phyloP scores from a whole-genome alignment of 2,797 vertebrate genomes.

The Ispidina lecontei region DNA sequence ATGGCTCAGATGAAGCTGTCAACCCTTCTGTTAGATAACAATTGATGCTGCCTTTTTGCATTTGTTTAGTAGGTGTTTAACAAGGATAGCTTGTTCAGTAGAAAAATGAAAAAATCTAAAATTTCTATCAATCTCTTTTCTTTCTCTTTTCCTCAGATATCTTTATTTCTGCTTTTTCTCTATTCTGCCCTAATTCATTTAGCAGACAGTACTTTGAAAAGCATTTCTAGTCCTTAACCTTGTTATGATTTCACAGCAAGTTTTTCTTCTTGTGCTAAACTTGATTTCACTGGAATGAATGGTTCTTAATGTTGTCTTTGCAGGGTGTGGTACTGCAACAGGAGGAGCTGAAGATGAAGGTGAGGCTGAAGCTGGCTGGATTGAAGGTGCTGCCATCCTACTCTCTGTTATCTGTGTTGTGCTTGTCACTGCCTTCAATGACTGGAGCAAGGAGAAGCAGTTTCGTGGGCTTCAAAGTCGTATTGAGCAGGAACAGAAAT shows the following conservation, averaged over 20 bases:
- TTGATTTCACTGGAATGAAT: accelerated
- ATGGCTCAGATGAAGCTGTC: not conserved
- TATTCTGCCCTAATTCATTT: accelerated
- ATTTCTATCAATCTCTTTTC: not conserved
- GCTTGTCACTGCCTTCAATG: slow-evolving; percentile 97
- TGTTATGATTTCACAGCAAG: not conserved
- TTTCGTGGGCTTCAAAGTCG: slow-evolving; percentile 96
- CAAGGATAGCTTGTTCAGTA: not conserved
- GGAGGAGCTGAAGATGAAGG: slow-evolving; percentile 90
- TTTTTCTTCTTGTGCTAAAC: not conserved
- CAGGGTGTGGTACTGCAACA: slow-evolving; percentile 86
- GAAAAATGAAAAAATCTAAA: not conserved
- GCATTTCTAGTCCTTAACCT: not conserved
- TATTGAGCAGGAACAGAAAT: slow-evolving; percentile 98
- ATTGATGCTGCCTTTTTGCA: accelerated
- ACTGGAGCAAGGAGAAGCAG: slow-evolving; percentile 99
- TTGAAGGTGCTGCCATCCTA: slow-evolving; percentile 95
- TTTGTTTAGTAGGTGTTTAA: not conserved
- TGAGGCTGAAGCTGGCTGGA: slow-evolving; percentile 95
- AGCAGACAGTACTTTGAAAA: not conserved
- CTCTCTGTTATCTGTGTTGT: slow-evolving; percentile 96
- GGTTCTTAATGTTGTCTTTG: not conserved
- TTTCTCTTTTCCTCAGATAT: not conserved
- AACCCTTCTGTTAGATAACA: accelerated
- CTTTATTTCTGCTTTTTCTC: not conserved